phyloP scores from a whole-genome alignment of 2,888 invertebrate genomes.

The Phoronis australis region DNA sequence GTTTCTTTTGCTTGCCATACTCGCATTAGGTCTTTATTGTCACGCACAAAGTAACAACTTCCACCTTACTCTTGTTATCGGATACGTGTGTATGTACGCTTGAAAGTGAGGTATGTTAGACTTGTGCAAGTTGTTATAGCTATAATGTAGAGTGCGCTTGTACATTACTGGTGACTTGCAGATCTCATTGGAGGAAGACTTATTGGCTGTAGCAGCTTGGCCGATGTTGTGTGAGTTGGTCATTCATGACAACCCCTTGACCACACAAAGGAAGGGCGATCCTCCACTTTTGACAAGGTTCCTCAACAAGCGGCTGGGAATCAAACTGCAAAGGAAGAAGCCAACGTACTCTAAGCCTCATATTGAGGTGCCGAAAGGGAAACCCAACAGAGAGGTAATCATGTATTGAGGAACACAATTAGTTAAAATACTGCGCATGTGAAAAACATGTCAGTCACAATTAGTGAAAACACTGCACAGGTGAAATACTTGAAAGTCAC shows the following conservation, averaged over 20 bases:
- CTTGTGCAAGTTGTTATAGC: too few species aligned
- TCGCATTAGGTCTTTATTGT: too few species aligned
- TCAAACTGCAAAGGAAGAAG: constrained; percentile 36
- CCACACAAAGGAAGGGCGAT: constrained; percentile 36
- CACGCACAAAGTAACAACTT: too few species aligned
- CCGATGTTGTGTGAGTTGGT: constrained; percentile 44
- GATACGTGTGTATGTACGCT: too few species aligned
- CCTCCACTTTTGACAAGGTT: constrained; percentile 45
- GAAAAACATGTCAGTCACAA: constrained; percentile 6
- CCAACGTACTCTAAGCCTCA: constrained; percentile 22
- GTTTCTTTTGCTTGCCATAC: too few species aligned
- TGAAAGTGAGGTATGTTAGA: too few species aligned
- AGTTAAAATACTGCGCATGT: not conserved
- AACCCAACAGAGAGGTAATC: constrained; percentile 27
- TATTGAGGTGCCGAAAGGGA: constrained; percentile 25
- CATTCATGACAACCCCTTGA: constrained; percentile 46
- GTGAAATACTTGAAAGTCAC: too few species aligned
- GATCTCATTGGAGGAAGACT: constrained; percentile 43
- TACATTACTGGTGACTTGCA: too few species aligned
- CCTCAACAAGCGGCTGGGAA: constrained; percentile 44
- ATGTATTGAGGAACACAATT: not conserved
- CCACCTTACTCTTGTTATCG: too few species aligned
- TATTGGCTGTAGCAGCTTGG: constrained; percentile 49
- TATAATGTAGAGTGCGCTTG: too few species aligned
- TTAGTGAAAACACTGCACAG: not conserved